Evolutionary conservation across 2,888 invertebrate species (phyloP), one percentile per base, ranked within the genome.

Genomic region (Adelognathus sp.): DNA sequence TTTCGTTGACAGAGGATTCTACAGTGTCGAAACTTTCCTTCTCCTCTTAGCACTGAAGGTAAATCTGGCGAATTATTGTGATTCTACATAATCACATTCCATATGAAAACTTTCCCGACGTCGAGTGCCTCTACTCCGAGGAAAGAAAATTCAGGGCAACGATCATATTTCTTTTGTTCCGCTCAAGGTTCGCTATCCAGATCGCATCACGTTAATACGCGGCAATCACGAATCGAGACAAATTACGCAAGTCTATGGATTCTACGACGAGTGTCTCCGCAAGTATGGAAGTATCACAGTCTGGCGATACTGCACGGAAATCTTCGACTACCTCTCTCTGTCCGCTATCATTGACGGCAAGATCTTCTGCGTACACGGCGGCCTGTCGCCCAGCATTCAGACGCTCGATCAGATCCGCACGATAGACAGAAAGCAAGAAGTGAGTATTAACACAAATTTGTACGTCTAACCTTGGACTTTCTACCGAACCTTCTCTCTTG

Each of bases 361-460:
- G 92, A 99, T 99, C 92, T 99, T 99, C 93, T 99, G 99, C 92
- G 99, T 99, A 64, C 99, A 99, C 90, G 99, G 99, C 69, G 99
- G 99, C 11, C 93, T 99, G 21, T 99, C 99, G 56, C 99, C 99
- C 1, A 98, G 98, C 16, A 99, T 99, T 92, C 98, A 98, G 92
- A 99, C 99, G 6, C 94, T 99, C 83, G 99, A 99, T 92, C 99
- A 99, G 93, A 99, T 99, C 86, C 94, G 99, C 81, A 97, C 98
- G 46, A 99, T 99, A 87, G 99, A 99, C 92, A 95, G 99, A 83
- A 99, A 99, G 92, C 99, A 99, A 92, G 99, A 99, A 84, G 91
- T 91, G 66, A 86, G 81, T 79, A n/a, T 24, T 33, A 16, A 16
- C 1, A 27, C 4, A 1, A 14, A 71, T 24, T 1, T 27, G 1